Conservation (phyloP, 2,113 vertebrate genomes). For the Aviceda subcristata region DNA sequence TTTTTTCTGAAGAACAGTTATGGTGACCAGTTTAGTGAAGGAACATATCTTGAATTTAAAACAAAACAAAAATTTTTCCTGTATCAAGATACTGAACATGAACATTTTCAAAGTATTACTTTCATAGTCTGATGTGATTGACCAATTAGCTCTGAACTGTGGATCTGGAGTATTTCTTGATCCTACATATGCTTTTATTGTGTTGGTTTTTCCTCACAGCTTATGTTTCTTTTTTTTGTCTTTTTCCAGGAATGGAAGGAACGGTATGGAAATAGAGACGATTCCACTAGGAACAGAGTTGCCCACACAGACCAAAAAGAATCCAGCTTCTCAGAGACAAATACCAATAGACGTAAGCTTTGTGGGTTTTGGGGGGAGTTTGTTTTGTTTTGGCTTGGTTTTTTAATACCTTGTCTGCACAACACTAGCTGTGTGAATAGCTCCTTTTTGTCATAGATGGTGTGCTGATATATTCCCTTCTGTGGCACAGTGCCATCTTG, state of each 20-base stretch:
- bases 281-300: slow-evolving; percentile 77
- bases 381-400: not conserved
- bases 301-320: slow-evolving; percentile 82
- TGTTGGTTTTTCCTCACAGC: not conserved
- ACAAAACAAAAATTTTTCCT: not conserved
- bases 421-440: not conserved
- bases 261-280: slow-evolving; percentile 87
- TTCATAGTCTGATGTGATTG: not conserved
- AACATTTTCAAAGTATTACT: not conserved
- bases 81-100: not conserved
- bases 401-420: not conserved
- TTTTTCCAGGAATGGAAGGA: slow-evolving; percentile 85
- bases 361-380: not conserved
- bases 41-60: not conserved
- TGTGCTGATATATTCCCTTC: not conserved
- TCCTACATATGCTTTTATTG: not conserved
- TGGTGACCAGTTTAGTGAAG: fast-evolving
- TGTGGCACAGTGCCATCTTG: not conserved
- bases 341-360: slow-evolving; percentile 72
- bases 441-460: not conserved
- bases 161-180: not conserved
- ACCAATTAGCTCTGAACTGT: not conserved
- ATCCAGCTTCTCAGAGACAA: slow-evolving; percentile 80
- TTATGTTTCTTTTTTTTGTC: not conserved
- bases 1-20: not conserved